Percentiles rank a stretch among this genome's conserved stretches.
phyloP scores from a whole-genome alignment of 1,140 invertebrate genomes.

The Littorina saxatilis region DNA sequence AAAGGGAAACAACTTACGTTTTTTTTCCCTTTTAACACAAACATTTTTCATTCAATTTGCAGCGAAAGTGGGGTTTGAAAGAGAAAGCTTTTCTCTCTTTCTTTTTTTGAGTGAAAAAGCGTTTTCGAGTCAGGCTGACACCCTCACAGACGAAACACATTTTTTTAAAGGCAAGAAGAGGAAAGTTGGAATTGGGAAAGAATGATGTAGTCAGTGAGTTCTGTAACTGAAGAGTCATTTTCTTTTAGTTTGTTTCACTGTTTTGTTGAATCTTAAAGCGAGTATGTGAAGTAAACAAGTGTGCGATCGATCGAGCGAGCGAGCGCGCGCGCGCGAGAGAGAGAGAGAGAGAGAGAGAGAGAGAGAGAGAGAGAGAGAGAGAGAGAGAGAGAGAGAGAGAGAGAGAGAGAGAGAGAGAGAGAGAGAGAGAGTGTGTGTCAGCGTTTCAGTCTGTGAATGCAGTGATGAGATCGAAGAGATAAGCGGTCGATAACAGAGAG shows the following conservation, averaged over 20 bases:
- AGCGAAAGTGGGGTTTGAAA: neutral
- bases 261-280: no score
- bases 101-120: no score
- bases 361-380: slow-evolving; percentile 1
- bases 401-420: neutral
- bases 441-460: neutral
- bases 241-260: no score
- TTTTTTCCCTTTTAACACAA: neutral
- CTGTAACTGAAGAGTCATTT: no score
- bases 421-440: neutral
- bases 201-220: no score
- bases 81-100: no score
- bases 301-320: no score
- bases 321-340: neutral
- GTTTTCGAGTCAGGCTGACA: neutral
- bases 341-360: slow-evolving; percentile 16
- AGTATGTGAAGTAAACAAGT: no score
- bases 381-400: neutral
- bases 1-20: neutral
- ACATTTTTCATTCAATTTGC: slow-evolving; percentile 27
- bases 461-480: neutral
- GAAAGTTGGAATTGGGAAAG: neutral
- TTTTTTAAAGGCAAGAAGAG: neutral
- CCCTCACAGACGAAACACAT: neutral
- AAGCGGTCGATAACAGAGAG: neutral